Evolutionary conservation across 1,140 invertebrate genomes (phyloP).

Genomic region (Whitmania pigra): DNA sequence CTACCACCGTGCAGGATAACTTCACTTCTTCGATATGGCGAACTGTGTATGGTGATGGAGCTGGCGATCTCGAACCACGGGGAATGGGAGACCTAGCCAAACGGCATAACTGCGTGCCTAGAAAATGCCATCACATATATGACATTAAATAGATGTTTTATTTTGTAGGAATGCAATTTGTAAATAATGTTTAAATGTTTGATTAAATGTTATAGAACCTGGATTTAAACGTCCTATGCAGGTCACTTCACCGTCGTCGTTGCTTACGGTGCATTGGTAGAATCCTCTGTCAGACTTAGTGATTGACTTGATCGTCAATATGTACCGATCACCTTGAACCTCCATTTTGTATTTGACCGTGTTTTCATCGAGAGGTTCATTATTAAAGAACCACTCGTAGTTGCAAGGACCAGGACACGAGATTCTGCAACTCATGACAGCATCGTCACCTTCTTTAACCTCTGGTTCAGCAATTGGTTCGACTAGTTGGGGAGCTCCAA

Average conservation of each 20-base stretch:
- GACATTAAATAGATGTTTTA: background rate
- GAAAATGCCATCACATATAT: background rate
- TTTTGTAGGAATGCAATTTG: background rate
- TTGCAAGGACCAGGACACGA: background rate
- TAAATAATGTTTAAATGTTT: background rate
- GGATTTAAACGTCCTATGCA: conserved; percentile 37
- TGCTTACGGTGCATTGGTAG: conserved; percentile 77
- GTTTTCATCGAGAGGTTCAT: conserved; percentile 73
- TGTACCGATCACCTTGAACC: conserved; percentile 63
- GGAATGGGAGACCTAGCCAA: background rate
- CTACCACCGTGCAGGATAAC: conserved; percentile 3
- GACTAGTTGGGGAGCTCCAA: conserved; percentile 22
- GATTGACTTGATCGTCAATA: conserved; percentile 42
- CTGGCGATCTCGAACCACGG: background rate
- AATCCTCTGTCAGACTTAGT: conserved; percentile 61
- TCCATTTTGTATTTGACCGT: conserved; percentile 78
- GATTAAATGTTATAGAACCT: conserved; percentile 30
- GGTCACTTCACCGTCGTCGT: conserved; percentile 45
- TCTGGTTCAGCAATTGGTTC: conserved; percentile 22
- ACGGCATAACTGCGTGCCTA: background rate
- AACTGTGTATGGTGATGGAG: background rate
- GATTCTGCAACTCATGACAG: conserved; percentile 24
- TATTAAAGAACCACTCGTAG: conserved; percentile 70
- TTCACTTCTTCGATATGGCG: background rate
- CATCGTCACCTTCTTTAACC: conserved; percentile 24